phyloP scores from a whole-genome alignment of 2,797 vertebrate genomes.

The Taeniopygia guttata region DNA sequence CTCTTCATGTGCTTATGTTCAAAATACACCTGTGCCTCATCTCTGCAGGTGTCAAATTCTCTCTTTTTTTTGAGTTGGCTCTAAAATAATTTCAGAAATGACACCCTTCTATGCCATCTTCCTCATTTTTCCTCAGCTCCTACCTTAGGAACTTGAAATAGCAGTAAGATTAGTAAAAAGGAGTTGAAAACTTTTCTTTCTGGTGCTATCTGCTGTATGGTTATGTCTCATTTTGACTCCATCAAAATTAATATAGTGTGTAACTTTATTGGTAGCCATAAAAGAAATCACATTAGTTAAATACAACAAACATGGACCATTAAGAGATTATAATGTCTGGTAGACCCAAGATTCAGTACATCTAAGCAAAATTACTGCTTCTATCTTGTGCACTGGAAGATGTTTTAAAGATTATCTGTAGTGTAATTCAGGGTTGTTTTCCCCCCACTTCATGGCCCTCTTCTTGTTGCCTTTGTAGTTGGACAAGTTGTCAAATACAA shows the following conservation, averaged over 20 bases:
- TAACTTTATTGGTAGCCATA: neutral
- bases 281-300: neutral
- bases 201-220: neutral
- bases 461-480: neutral
- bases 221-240: neutral
- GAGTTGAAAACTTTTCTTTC: neutral
- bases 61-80: neutral
- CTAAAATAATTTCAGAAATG: neutral
- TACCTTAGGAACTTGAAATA: neutral
- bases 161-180: neutral
- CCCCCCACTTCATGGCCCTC: too few relatives aligned
- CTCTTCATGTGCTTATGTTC: neutral
- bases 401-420: neutral
- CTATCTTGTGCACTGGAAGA: neutral
- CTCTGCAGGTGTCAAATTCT: neutral
- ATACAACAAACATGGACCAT: neutral
- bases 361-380: neutral
- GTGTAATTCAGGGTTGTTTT: neutral
- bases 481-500: neutral
- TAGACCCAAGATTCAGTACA: neutral
- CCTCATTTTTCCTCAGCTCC: neutral
- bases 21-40: neutral
- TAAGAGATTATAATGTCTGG: neutral
- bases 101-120: neutral
- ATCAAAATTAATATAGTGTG: neutral